phyloP scores from a whole-genome alignment of 2,113 vertebrate genomes.

The Hyla sarda region DNA sequence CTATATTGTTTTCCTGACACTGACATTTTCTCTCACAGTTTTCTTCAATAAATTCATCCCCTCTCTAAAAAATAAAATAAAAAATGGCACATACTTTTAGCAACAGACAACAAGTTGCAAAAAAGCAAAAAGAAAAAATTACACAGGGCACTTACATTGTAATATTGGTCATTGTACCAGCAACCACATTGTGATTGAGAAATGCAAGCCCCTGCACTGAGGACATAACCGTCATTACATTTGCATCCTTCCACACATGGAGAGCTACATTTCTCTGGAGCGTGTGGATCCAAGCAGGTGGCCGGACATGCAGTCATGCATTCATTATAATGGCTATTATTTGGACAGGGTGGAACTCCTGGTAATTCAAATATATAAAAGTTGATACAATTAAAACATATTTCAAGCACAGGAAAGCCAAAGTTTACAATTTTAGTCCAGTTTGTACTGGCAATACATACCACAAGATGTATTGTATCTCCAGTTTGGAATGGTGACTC shows the following conservation, averaged over 20 bases:
- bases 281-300: conserved; percentile 69
- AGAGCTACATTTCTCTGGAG: conserved; percentile 65
- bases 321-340: conserved; percentile 74
- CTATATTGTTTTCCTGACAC: conserved; percentile 69
- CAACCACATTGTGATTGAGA: conserved; percentile 74
- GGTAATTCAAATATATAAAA: neutral
- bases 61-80: conserved; percentile 70
- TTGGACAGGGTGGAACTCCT: conserved; percentile 61
- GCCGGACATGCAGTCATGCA: conserved; percentile 73
- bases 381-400: neutral
- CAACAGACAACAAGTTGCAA: neutral
- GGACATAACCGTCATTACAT: conserved; percentile 73
- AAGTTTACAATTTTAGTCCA: neutral
- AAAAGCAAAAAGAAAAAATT: neutral
- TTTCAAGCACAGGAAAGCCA: neutral
- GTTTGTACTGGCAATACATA: conserved; percentile 68
- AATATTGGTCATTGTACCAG: conserved; percentile 72
- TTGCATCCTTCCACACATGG: conserved; percentile 74
- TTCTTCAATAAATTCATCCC: conserved; percentile 65
- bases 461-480: conserved; percentile 78
- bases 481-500: conserved; percentile 65
- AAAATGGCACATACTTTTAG: neutral
- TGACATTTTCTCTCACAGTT: conserved; percentile 74
- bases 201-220: conserved; percentile 74
- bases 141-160: conserved; percentile 56